phyloP scores from a whole-genome alignment of 2,888 invertebrate species.

The Zhuqinia jingwanae region DNA sequence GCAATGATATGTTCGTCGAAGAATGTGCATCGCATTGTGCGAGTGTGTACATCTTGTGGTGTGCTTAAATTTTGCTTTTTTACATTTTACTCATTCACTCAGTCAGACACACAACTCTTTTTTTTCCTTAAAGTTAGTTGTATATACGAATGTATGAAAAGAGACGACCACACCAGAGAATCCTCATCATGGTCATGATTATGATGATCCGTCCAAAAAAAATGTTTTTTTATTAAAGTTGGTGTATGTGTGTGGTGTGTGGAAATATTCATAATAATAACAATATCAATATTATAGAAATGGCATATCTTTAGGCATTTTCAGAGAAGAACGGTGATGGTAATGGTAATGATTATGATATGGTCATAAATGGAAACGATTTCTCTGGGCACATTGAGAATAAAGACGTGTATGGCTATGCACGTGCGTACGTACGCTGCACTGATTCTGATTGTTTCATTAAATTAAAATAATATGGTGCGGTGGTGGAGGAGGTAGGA shows the following conservation, averaged over 20 bases:
- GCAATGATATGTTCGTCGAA: background rate
- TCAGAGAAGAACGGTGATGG: background rate
- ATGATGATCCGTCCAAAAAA: conserved; percentile 20
- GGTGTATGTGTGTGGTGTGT: background rate
- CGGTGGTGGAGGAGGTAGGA: background rate
- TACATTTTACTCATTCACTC: background rate
- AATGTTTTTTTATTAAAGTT: too few species aligned
- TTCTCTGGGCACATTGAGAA: background rate
- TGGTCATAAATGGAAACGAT: conserved; percentile 33
- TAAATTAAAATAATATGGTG: too few species aligned
- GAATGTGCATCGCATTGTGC: background rate
- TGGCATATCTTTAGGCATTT: background rate
- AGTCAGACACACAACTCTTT: too few species aligned
- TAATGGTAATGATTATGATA: conserved; percentile 16
- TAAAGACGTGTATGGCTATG: too few species aligned
- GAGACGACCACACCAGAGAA: conserved; percentile 19
- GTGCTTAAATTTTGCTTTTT: background rate
- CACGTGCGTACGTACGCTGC: too few species aligned
- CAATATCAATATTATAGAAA: conserved; percentile 10
- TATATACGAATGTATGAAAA: background rate
- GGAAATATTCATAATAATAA: conserved; percentile 9
- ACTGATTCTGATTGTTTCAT: too few species aligned
- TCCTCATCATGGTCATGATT: background rate
- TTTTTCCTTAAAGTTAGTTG: too few species aligned
- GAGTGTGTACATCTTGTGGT: too few species aligned